A percentile compares a stretch with the other conserved stretches of the same genome.
phyloP scores from a whole-genome alignment of 2,797 vertebrate species.

The Peromyscus aztecus region DNA sequence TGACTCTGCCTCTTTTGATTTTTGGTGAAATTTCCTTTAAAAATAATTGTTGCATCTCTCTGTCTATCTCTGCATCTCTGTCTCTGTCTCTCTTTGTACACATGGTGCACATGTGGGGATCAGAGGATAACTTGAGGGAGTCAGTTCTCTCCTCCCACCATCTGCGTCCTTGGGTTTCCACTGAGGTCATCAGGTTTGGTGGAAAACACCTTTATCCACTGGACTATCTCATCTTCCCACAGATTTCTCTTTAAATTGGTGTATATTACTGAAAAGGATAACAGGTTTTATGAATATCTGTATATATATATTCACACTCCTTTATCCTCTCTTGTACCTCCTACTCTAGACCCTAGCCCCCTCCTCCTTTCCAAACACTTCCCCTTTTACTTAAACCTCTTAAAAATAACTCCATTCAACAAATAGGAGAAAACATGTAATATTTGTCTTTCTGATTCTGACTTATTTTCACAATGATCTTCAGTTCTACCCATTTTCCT shows the following conservation, averaged over 20 bases:
- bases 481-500: neutral
- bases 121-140: no score
- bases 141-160: neutral
- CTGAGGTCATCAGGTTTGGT: neutral
- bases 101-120: neutral
- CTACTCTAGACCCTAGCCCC: rapidly evolving
- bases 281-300: neutral
- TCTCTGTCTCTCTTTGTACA: neutral
- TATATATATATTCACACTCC: neutral
- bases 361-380: neutral
- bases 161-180: neutral
- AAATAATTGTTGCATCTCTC: neutral
- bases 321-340: neutral
- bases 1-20: neutral
- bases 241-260: no score
- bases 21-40: neutral
- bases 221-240: no score
- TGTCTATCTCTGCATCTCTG: no score
- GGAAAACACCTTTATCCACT: neutral
- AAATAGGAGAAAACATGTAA: neutral
- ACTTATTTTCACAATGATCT: neutral
- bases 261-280: neutral
- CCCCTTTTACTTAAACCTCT: neutral
- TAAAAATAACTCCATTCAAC: neutral
- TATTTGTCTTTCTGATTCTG: no score